Conservation (phyloP, 1,140 invertebrate species). For the Vollenhovia emeryi region DNA sequence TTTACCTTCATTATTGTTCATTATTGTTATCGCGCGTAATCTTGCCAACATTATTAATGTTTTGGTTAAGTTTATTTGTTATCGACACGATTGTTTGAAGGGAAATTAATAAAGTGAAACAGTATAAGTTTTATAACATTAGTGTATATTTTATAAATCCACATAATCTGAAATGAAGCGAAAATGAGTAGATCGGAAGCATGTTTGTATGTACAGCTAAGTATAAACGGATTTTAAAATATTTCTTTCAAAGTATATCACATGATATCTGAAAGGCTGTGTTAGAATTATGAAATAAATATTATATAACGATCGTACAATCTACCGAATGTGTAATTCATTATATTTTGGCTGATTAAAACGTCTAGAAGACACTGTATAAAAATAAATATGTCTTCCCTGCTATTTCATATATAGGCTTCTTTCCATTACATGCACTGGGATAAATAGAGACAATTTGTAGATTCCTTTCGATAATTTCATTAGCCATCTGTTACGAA, state of each 20-base stretch:
- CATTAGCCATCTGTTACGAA: background rate
- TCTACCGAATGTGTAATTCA: conserved; percentile 6
- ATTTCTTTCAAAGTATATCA: conserved; percentile 28
- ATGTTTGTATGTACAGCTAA: conserved; percentile 23
- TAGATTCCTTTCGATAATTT: background rate
- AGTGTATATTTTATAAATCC: conserved; percentile 50
- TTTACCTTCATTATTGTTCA: background rate
- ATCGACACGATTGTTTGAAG: background rate
- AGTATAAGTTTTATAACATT: conserved; percentile 17
- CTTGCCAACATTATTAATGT: background rate
- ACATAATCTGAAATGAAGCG: conserved; percentile 38
- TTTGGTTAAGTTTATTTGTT: conserved; percentile 14
- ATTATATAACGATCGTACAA: conserved; percentile 20
- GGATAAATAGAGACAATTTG: background rate
- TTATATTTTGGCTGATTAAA: conserved; percentile 2
- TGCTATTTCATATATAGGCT: conserved; percentile 17
- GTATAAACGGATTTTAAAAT: conserved; percentile 8
- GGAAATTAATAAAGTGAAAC: conserved; percentile 31
- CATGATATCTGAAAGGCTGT: conserved; percentile 32
- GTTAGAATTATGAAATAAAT: conserved; percentile 47
- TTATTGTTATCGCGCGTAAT: conserved; percentile 3
- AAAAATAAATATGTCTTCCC: conserved; percentile 51
- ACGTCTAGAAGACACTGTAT: conserved; percentile 43
- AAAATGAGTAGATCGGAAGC: conserved; percentile 12
- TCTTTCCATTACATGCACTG: background rate